A percentile compares a stretch with the other conserved stretches of the same genome.
Conservation (phyloP, 2,113 vertebrate genomes). For the Amazona vittata region DNA sequence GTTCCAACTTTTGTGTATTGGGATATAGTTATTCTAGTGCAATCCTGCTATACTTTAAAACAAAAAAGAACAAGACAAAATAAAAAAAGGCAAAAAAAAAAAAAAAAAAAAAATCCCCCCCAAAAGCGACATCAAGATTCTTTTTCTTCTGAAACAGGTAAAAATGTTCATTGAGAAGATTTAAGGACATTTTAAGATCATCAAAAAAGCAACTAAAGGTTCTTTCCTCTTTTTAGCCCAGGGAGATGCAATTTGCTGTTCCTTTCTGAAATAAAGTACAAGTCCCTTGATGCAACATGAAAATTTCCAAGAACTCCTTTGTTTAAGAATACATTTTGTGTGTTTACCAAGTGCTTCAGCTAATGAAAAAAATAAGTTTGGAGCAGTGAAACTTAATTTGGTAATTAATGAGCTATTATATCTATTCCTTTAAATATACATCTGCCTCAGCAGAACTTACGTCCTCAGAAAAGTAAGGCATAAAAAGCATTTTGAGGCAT, state of each 20-base stretch:
- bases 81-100: not conserved
- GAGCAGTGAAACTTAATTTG: not conserved
- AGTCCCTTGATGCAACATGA: not conserved
- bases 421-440: not conserved
- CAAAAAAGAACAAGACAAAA: not conserved
- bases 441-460: not conserved
- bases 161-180: not conserved
- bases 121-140: not conserved
- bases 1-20: not conserved
- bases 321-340: not conserved
- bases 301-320: conserved; percentile 41
- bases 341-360: not conserved
- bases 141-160: not conserved
- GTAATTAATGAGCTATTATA: not conserved
- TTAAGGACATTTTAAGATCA: not conserved
- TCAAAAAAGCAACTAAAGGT: not conserved
- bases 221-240: not conserved
- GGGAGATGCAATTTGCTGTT: not conserved
- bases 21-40: not conserved
- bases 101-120: accelerated
- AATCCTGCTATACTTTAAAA: not conserved
- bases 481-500: not conserved
- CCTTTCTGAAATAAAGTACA: not conserved
- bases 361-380: not conserved
- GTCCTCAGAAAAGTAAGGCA: not conserved